A percentile compares a stretch with the other conserved stretches of the same genome.
Evolutionary conservation across 2,888 invertebrate species (phyloP).

Genomic region (Drosophila cracens): DNA sequence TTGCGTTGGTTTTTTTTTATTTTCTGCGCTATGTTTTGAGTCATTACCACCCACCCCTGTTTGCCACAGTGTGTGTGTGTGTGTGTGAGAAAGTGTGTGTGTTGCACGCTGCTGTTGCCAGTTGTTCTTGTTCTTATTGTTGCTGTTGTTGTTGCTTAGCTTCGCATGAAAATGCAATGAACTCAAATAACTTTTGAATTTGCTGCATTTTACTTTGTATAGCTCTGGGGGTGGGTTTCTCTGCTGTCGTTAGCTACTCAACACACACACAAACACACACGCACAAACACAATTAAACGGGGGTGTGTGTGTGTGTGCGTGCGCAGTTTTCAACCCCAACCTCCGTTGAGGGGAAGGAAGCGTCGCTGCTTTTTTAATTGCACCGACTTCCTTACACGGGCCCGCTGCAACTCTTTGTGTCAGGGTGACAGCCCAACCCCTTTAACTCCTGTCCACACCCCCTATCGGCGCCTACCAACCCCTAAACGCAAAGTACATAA

Average conservation of each 20-base stretch:
- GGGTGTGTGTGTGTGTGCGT: constrained; percentile 51
- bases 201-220: constrained; percentile 79
- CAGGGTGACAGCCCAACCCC: constrained; percentile 46
- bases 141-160: constrained; percentile 65
- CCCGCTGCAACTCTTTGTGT: constrained; percentile 66
- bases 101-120: constrained; percentile 38
- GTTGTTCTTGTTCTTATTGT: constrained; percentile 44
- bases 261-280: constrained; percentile 37
- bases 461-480: constrained; percentile 23
- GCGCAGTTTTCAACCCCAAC: constrained; percentile 76
- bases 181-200: constrained; percentile 83
- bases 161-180: constrained; percentile 83
- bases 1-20: constrained; percentile 60
- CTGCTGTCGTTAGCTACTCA: constrained; percentile 72
- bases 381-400: constrained; percentile 73
- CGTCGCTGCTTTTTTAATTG: constrained; percentile 78
- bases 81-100: constrained; percentile 17
- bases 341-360: constrained; percentile 39
- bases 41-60: constrained; percentile 79
- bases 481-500: constrained; percentile 38
- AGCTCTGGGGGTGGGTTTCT: constrained; percentile 70
- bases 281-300: constrained; percentile 65
- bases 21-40: constrained; percentile 76
- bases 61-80: constrained; percentile 17
- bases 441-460: background rate